Conservation (phyloP, 2,797 vertebrate species). For the Acanthis flammea region DNA sequence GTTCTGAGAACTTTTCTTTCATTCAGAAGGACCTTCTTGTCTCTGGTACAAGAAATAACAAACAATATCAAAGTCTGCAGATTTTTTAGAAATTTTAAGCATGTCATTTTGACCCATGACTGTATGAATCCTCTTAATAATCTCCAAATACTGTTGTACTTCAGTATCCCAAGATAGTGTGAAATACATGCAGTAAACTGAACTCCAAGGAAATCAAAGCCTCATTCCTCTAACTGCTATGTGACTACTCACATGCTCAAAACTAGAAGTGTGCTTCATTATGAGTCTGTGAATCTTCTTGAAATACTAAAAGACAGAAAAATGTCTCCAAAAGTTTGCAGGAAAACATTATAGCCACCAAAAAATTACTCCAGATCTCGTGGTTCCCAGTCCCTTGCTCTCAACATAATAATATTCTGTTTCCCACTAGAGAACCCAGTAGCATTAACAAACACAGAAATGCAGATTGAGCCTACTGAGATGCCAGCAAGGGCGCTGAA, state of each 20-base stretch:
- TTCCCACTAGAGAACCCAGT: background rate
- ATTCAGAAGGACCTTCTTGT: background rate
- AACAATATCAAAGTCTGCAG: background rate
- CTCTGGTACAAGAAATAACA: background rate
- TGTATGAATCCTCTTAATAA: background rate
- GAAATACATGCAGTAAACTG: background rate
- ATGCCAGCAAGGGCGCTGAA: slow-evolving; percentile 42
- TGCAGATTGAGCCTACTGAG: slow-evolving; percentile 10
- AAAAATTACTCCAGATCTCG: background rate
- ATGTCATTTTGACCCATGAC: background rate
- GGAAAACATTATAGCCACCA: background rate
- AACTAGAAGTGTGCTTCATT: background rate
- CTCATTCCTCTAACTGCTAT: background rate
- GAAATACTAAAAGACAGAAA: background rate
- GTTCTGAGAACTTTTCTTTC: background rate
- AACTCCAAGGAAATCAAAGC: background rate
- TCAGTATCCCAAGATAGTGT: background rate
- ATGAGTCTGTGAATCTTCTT: background rate
- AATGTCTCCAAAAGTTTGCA: background rate
- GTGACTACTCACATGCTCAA: background rate
- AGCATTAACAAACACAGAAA: slow-evolving; percentile 23
- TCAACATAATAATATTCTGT: background rate
- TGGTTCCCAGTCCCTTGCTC: background rate
- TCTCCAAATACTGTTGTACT: background rate
- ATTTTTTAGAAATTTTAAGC: background rate